phyloP scores from a whole-genome alignment of 2,113 vertebrate species.

The Anolis sagrei region DNA sequence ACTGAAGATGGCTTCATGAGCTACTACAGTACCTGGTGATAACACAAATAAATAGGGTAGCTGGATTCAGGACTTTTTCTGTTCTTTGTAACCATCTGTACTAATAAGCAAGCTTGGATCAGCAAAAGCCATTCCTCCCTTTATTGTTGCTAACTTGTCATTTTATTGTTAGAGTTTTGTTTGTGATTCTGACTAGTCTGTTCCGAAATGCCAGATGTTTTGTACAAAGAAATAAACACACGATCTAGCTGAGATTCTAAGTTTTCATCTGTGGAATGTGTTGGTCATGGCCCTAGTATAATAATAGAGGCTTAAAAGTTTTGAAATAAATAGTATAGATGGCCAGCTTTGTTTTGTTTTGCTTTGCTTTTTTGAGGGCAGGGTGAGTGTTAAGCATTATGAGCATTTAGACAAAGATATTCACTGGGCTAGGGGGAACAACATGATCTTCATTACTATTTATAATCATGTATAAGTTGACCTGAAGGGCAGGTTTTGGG shows the following conservation, averaged over 20 bases:
- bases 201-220: constrained; percentile 64
- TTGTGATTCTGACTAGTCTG: constrained; percentile 54
- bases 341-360: constrained; percentile 40
- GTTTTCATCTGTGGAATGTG: constrained; percentile 33
- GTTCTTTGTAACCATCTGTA: constrained; percentile 62
- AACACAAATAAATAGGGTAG: constrained; percentile 64
- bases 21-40: constrained; percentile 39
- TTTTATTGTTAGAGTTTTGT: constrained; percentile 60
- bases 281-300: constrained; percentile 9
- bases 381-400: constrained; percentile 16
- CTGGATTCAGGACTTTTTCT: constrained; percentile 57
- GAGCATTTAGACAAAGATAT: constrained; percentile 21
- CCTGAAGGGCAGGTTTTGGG: no score
- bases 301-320: constrained; percentile 53
- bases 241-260: constrained; percentile 66
- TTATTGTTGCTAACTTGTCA: constrained; percentile 51
- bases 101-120: constrained; percentile 69
- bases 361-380: no score
- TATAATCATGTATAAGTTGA: no score
- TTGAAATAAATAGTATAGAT: constrained; percentile 42
- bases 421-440: not conserved
- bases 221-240: constrained; percentile 67
- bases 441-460: no score
- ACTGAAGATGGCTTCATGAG: constrained; percentile 58
- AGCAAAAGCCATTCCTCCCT: constrained; percentile 42